Conservation (phyloP, 2,113 vertebrate genomes). For the Grallaria varia region DNA sequence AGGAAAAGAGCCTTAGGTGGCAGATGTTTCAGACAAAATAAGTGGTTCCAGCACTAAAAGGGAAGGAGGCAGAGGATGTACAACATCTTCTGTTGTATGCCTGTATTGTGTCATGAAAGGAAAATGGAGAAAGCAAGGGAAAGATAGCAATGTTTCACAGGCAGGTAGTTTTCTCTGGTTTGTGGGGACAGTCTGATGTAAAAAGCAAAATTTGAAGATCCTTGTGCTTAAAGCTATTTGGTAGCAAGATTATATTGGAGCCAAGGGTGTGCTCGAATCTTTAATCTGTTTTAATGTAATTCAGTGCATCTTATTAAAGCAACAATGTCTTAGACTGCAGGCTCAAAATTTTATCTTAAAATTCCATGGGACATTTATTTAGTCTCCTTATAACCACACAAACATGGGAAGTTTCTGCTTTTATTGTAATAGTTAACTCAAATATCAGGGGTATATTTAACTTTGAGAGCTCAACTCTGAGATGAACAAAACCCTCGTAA, state of each 20-base stretch:
- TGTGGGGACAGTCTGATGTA: not conserved
- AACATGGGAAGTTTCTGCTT: not conserved
- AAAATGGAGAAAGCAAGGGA: constrained; percentile 16
- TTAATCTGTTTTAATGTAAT: not conserved
- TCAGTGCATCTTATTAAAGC: not conserved
- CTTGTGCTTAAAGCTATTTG: not conserved
- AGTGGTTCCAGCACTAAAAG: constrained; percentile 41
- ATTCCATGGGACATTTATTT: not conserved
- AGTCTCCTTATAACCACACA: not conserved
- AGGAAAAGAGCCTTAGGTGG: constrained; percentile 39
- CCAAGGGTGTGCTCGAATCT: not conserved
- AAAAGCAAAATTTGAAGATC: not conserved
- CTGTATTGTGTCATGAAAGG: constrained; percentile 17
- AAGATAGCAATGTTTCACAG: not conserved
- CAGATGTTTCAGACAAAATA: constrained; percentile 52
- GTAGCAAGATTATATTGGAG: not conserved
- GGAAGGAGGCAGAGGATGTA: constrained; percentile 19
- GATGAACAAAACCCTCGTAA: not conserved
- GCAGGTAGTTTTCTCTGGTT: not conserved
- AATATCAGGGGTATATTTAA: not conserved
- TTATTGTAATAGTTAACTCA: not conserved
- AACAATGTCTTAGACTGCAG: not conserved
- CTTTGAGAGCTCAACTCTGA: not conserved
- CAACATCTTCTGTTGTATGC: not conserved
- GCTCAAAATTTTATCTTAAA: not conserved